Evolutionary conservation across 2,113 vertebrate species (phyloP).

Genomic region (Brachyhypopomus gauderio): DNA sequence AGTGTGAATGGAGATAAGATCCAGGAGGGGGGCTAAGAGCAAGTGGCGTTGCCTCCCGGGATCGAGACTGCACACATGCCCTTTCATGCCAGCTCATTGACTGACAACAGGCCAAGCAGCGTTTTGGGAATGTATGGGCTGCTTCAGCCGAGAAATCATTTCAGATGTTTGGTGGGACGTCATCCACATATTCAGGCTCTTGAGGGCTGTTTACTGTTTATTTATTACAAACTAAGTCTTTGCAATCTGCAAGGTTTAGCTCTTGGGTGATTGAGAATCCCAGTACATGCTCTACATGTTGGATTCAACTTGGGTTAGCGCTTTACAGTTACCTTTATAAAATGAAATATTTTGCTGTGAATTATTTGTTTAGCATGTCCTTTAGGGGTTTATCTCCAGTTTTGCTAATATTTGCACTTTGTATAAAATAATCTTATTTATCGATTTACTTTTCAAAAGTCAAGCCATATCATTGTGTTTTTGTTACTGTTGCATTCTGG

Average conservation of each 20-base stretch:
- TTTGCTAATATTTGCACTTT: neutral
- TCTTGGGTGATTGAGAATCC: neutral
- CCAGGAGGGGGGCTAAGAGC: conserved; percentile 34
- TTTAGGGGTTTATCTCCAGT: neutral
- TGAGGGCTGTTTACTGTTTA: conserved; percentile 3
- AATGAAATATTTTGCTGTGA: neutral
- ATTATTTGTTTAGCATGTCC: neutral
- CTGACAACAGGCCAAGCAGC: conserved; percentile 45
- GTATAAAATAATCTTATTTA: neutral
- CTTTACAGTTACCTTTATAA: neutral
- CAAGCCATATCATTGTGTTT: neutral
- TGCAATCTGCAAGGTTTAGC: neutral
- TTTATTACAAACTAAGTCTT: neutral
- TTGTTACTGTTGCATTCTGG: conserved; percentile 6
- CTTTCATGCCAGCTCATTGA: conserved; percentile 53
- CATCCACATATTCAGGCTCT: neutral
- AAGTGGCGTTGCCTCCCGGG: conserved; percentile 39
- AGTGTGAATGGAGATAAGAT: conserved; percentile 48
- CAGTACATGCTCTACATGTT: neutral
- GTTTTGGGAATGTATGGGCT: conserved; percentile 41
- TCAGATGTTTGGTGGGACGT: conserved; percentile 40
- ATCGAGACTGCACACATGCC: conserved; percentile 52
- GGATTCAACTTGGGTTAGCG: neutral
- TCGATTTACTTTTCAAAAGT: neutral
- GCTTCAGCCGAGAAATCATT: conserved; percentile 45